phyloP scores from a whole-genome alignment of 2,113 vertebrate genomes.

The Barnardius zonarius region DNA sequence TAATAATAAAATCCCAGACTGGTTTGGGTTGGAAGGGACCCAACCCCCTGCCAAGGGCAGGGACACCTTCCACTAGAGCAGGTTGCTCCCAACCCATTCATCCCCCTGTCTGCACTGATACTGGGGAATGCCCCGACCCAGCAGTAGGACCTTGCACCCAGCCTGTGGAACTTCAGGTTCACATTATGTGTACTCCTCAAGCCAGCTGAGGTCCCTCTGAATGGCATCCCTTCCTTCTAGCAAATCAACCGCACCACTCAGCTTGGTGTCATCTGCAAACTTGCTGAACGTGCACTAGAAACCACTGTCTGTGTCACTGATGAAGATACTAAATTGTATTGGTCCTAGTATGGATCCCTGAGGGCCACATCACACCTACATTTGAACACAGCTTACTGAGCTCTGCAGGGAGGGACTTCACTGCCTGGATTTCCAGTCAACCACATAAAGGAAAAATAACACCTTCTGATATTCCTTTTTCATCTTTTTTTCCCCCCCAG shows the following conservation, averaged over 20 bases:
- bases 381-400: background rate
- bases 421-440: background rate
- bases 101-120: background rate
- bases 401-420: background rate
- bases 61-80: background rate
- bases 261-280: background rate
- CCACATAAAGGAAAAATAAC: background rate
- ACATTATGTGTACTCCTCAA: background rate
- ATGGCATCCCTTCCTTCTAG: background rate
- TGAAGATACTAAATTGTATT: background rate
- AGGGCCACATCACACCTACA: background rate
- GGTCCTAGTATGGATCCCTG: background rate
- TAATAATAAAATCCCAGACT: background rate
- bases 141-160: background rate
- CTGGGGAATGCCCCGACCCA: background rate
- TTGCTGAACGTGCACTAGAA: background rate
- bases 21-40: background rate
- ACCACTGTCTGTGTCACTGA: background rate
- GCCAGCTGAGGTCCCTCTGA: background rate
- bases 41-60: background rate
- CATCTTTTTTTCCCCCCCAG: background rate
- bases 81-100: background rate
- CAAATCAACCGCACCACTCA: background rate
- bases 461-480: background rate
- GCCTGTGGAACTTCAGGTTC: background rate